Evolutionary conservation across 2,888 invertebrate genomes (phyloP), one percentile per base, ranked within the genome.

Genomic region (Thymelicus sylvestris): DNA sequence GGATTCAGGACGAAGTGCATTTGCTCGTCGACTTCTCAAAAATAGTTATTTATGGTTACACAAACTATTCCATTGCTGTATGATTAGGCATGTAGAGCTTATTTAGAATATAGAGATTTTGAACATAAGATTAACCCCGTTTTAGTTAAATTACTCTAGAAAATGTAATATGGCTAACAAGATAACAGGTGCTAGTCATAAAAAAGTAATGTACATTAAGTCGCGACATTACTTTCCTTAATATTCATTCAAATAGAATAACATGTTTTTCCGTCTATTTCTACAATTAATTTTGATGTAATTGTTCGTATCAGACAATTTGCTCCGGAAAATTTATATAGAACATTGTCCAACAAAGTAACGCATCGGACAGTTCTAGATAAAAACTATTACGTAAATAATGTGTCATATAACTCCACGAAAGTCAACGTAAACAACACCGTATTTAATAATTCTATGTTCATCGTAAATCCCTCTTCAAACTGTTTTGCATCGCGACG

Each of bases 401-500:
- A 24, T 24, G 24, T 12, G n/a, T 52, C 12, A 24, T 24, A 31
- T 55, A 38, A 38, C 1, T 38, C 31, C 31, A 57, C 31, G 31
- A 57, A 24, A 12, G 12, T 24, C 55, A 38, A 64, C 57, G 15
- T 59, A 48, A 64, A 69, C 69, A 69, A 64, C 24, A 55, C 55
- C 15, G 31, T 59, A 59, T 48, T 69, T 69, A 64, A 55, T 64
- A 63, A 69, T 64, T 64, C 69, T 15, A 38, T 39, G 47, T 39
- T 3, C 64, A 65, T 50, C 41, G 65, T 41, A 47, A 38, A 69
- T 69, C 59, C 59, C 24, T 64, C 41, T 60, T 70, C 70, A 70
- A 65, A 65, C 41, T 70, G 70, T 70, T 70, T 70, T 70, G 70
- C 70, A 70, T 59, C 31, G 50, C n/a, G 65, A 61, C 68, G 38